phyloP scores from a whole-genome alignment of 2,797 vertebrate genomes.

The Selene dorsalis region DNA sequence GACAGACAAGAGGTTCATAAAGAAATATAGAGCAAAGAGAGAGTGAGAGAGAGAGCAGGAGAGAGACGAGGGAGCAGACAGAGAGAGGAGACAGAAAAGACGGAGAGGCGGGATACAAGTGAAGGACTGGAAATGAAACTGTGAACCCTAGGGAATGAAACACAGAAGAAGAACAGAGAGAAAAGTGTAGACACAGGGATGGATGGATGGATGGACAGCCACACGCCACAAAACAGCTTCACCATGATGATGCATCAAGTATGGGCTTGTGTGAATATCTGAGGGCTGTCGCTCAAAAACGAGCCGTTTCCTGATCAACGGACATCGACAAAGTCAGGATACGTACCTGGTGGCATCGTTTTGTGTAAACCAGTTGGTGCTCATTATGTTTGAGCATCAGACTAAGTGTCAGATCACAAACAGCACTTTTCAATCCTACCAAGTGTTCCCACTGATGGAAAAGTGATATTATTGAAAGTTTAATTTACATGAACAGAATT shows the following conservation, averaged over 20 bases:
- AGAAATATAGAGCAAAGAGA: background rate
- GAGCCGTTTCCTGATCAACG: background rate
- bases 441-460: background rate
- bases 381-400: background rate
- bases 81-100: background rate
- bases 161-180: slow-evolving; percentile 4
- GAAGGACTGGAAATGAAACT: slow-evolving; percentile 37
- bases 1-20: background rate
- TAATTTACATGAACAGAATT: background rate
- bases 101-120: background rate
- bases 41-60: background rate
- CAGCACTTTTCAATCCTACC: background rate
- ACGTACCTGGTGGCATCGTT: background rate
- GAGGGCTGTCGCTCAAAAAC: slow-evolving; percentile 12
- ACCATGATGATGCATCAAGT: slow-evolving; percentile 20
- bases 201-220: background rate
- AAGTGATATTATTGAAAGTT: background rate
- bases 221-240: background rate
- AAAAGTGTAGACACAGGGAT: slow-evolving; percentile 7
- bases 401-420: background rate
- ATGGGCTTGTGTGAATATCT: slow-evolving; percentile 6
- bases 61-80: background rate
- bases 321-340: background rate
- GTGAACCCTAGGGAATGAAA: slow-evolving; percentile 16
- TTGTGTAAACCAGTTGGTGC: background rate